Conservation (phyloP, 2,888 invertebrate species). For the Ommatoiulus sabulosus region DNA sequence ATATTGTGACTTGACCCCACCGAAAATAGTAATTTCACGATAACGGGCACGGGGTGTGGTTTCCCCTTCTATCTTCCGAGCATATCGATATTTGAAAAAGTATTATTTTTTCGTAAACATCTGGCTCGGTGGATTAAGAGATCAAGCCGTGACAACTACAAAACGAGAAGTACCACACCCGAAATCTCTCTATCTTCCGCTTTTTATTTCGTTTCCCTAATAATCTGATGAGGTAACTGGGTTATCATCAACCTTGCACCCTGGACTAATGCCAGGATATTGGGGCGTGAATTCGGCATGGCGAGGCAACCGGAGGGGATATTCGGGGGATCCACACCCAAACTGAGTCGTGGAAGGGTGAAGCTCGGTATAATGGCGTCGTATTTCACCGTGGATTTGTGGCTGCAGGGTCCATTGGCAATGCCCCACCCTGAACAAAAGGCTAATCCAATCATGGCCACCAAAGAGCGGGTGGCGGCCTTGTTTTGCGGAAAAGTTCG, state of each 20-base stretch:
- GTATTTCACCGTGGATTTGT: conserved; percentile 29
- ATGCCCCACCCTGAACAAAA: conserved; percentile 45
- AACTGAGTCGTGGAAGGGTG: not conserved
- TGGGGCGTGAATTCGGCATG: not conserved
- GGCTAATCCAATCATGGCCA: conserved; percentile 32
- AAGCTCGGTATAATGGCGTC: not conserved
- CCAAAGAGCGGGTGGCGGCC: too few species aligned
- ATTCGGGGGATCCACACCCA: conserved; percentile 32
- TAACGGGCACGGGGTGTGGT: not conserved
- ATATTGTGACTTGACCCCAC: not conserved
- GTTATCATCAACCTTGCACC: not conserved
- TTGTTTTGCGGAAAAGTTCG: not conserved
- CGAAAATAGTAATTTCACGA: not conserved
- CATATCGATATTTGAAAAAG: conserved; percentile 4
- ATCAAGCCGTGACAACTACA: conserved; percentile 39
- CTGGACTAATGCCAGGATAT: conserved; percentile 29
- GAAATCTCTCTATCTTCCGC: conserved; percentile 22
- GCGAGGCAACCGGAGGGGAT: conserved; percentile 27
- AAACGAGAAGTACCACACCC: conserved; percentile 33
- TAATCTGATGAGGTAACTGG: conserved; percentile 42
- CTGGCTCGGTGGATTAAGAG: conserved; percentile 18
- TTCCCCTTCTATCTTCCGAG: not conserved
- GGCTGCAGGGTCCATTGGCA: conserved; percentile 37
- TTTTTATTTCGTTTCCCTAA: not conserved
- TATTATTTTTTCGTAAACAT: not conserved